phyloP scores from a whole-genome alignment of 2,888 invertebrate genomes.

The Rotaria sp. region DNA sequence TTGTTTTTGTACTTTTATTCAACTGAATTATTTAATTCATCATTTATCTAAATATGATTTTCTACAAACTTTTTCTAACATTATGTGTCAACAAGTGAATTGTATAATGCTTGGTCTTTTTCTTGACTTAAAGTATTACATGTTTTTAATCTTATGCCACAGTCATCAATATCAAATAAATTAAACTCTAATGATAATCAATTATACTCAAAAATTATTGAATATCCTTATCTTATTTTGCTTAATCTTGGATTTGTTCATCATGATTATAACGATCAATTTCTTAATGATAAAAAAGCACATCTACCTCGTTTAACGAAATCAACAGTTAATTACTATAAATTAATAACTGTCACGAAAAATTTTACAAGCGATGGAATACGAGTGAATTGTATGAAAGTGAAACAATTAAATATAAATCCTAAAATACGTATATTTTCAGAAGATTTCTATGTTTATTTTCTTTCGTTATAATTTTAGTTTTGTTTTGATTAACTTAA shows the following conservation, averaged over 20 bases:
- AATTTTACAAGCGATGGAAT: neutral
- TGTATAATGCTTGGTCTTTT: neutral
- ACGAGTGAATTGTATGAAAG: neutral
- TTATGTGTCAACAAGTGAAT: neutral
- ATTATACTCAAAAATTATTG: too few species aligned
- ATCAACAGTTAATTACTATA: neutral
- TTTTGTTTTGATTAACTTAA: too few species aligned
- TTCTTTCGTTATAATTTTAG: neutral
- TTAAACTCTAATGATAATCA: too few species aligned
- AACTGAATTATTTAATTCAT: neutral
- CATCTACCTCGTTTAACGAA: neutral
- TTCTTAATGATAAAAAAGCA: neutral
- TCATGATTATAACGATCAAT: neutral
- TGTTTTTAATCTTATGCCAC: neutral
- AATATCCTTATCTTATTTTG: neutral
- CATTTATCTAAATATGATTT: neutral
- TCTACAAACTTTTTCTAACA: neutral
- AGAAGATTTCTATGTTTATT: neutral
- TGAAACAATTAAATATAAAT: neutral
- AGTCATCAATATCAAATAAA: too few species aligned
- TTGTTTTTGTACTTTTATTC: neutral
- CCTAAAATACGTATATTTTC: neutral
- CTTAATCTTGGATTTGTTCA: neutral
- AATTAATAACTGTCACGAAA: neutral
- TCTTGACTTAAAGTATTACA: neutral